Conservation (phyloP, 2,113 vertebrate species). For the Calypte anna region DNA sequence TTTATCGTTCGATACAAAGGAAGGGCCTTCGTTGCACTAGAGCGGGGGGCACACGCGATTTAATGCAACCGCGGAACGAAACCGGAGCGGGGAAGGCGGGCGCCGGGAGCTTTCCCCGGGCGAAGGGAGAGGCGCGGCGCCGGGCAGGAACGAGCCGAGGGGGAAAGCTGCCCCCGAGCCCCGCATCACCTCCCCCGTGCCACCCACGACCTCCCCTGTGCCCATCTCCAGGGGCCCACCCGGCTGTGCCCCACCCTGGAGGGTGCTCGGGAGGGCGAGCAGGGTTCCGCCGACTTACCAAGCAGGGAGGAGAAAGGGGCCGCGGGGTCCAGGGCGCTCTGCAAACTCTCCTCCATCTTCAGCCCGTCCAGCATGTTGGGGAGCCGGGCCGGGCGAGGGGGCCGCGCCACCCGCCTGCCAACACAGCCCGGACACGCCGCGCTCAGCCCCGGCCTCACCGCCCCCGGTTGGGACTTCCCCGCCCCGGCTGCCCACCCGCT, state of each 20-base stretch:
- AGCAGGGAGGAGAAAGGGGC: constrained; percentile 73
- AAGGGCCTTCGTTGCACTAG: neutral
- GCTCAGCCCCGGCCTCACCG: neutral
- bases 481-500: neutral
- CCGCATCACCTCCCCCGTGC: neutral
- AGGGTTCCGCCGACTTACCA: constrained; percentile 66
- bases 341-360: constrained; percentile 81
- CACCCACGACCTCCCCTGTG: neutral
- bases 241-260: neutral
- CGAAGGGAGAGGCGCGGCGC: neutral
- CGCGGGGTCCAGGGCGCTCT: constrained; percentile 72
- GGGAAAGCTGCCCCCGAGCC: neutral
- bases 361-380: constrained; percentile 78
- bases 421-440: neutral
- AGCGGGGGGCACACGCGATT: neutral
- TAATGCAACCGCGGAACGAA: neutral
- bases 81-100: neutral
- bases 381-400: neutral
- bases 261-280: neutral
- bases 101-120: neutral
- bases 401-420: constrained; percentile 6
- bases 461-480: neutral
- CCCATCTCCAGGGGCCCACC: neutral
- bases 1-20: neutral
- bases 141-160: neutral